Evolutionary conservation across 1,140 invertebrate species (phyloP), one percentile per base, ranked within the genome.

Genomic region (Cydia pomonella): DNA sequence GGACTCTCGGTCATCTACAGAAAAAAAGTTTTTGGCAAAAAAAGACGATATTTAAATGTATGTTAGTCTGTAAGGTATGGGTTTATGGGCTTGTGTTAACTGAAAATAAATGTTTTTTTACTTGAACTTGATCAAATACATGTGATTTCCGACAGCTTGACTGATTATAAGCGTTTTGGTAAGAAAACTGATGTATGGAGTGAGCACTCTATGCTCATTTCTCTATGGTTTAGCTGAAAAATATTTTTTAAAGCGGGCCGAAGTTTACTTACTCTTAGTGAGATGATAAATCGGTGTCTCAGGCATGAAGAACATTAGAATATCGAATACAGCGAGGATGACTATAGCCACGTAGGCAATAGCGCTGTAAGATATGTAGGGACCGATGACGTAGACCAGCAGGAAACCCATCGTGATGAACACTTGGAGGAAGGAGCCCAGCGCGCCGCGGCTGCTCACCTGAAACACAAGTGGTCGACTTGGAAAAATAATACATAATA

Each of bases 401-500:
- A 98, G 85, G 77, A 98, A 95, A 9, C 98, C 98, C 13, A 96
- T 76, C 13, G 95, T 95, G 59, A 96, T 95, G 82, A 96, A 96
- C 4, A 97, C 88, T 83, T 98, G 97, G 78, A 97, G 95, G 75
- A 97, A 95, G 0, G 97, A 97, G 9, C 97, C 97, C 0, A 98
- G 90, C 1, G 96, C 94, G 12, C 97, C 97, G 79, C 98, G 94
- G 1, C 96, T 84, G 80, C 95, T 91, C 90, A 95, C 92, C 94
- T 95, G 81, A 23, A 80, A 83, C n/a, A 69, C 72, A 21, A 75
- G 29, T n/a, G n/a, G n/a, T n/a, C n/a, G n/a, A n/a, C n/a, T n/a
- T n/a, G n/a, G n/a, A n/a, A n/a, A n/a, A n/a, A n/a, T n/a, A n/a
- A n/a, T n/a, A n/a, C n/a, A n/a, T n/a, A n/a, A n/a, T n/a, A n/a